These are phyloP conservation scores for Daphoenositta chrysoptera DNA, from an alignment of 2,113 vertebrate species.

Conservation along the genomic window DNA sequence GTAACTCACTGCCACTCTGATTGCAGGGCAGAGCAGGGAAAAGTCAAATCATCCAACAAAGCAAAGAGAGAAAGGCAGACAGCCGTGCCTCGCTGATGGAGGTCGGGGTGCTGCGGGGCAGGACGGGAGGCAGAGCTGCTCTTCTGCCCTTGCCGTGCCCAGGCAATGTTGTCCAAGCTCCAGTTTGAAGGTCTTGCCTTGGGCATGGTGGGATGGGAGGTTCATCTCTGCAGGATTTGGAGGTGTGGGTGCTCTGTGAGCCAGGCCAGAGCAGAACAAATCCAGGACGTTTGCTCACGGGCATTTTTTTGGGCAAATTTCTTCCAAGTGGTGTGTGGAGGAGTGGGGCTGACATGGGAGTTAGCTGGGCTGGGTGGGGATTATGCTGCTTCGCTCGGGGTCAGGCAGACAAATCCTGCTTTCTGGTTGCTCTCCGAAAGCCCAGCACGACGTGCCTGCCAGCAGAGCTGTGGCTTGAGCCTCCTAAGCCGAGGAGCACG, in stretches of 20 bases:
- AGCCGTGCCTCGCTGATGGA: background rate
- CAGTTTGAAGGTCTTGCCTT: background rate
- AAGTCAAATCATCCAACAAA: background rate
- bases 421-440: background rate
- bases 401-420: slow-evolving; percentile 4
- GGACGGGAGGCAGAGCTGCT: background rate
- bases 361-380: background rate
- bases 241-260: background rate
- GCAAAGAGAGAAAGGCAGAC: background rate
- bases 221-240: background rate
- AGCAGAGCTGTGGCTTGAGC: background rate
- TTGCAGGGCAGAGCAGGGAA: background rate
- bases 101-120: background rate
- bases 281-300: accelerated
- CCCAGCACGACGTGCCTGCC: background rate
- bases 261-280: background rate
- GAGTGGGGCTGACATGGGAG: background rate
- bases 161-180: background rate
- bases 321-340: background rate
- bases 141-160: background rate
- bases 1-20: background rate
- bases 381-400: background rate
- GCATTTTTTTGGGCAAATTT: background rate
- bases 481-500: background rate
- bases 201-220: background rate